These are phyloP conservation scores for Chionoecetes opilio DNA, from an alignment of 1,140 invertebrate genomes.

Conservation along the genomic window DNA sequence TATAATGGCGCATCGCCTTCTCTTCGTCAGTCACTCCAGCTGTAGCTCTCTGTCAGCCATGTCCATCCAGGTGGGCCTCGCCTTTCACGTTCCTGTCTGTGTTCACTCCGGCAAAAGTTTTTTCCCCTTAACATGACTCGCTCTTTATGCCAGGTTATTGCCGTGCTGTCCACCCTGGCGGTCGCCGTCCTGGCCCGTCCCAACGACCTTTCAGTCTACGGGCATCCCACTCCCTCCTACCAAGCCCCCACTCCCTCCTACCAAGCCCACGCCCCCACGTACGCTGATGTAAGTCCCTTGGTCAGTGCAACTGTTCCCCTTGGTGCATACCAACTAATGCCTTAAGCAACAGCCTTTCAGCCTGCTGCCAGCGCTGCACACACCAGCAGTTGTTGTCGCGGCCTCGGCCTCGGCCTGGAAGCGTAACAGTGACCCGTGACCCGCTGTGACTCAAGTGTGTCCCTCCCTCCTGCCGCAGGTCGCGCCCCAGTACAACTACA, in stretches of 20 bases:
- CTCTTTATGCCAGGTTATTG: background rate
- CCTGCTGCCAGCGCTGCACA: background rate
- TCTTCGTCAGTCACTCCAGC: background rate
- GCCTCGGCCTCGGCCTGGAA: background rate
- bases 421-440: background rate
- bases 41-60: background rate
- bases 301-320: background rate
- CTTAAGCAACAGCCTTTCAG: background rate
- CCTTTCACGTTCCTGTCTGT: background rate
- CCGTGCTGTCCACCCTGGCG: background rate
- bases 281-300: background rate
- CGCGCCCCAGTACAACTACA: background rate
- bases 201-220: background rate
- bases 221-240: background rate
- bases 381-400: no score
- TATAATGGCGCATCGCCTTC: background rate
- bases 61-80: background rate
- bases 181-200: background rate
- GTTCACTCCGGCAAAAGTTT: no score
- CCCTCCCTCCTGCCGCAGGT: background rate
- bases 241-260: background rate
- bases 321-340: background rate
- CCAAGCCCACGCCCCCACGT: background rate
- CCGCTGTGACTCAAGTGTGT: background rate
- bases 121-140: background rate